These are phyloP conservation scores for Tinamus guttatus DNA, from an alignment of 2,113 vertebrate genomes.

Conservation along the genomic window DNA sequence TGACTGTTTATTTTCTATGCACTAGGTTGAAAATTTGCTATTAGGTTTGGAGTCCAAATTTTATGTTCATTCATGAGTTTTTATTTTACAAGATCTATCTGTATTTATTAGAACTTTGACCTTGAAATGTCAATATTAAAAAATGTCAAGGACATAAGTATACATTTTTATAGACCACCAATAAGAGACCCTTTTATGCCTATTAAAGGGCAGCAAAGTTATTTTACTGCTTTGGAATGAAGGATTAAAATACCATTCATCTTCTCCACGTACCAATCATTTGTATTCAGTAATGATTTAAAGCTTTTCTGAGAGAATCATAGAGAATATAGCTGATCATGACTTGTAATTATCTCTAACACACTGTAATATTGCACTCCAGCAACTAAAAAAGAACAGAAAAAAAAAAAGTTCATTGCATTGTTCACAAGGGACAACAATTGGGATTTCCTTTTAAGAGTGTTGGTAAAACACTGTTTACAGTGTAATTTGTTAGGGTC, in stretches of 20 bases:
- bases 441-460: background rate
- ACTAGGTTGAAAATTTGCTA: background rate
- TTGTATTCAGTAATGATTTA: background rate
- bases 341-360: background rate
- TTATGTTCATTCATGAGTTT: background rate
- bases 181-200: background rate
- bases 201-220: background rate
- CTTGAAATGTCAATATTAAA: background rate
- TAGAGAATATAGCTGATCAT: background rate
- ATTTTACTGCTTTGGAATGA: background rate
- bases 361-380: background rate
- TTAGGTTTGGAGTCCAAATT: background rate
- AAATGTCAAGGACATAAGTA: background rate
- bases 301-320: background rate
- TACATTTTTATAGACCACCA: background rate
- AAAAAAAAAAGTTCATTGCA: background rate
- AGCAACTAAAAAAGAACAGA: background rate
- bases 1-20: background rate
- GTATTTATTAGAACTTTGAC: background rate
- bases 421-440: background rate
- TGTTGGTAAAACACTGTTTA: background rate
- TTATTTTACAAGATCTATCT: background rate
- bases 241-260: background rate
- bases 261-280: background rate
- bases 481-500: background rate